Evolutionary conservation across 2,888 invertebrate genomes (phyloP), one percentile per base, ranked within the genome.

Genomic region (Tipula helvola): DNA sequence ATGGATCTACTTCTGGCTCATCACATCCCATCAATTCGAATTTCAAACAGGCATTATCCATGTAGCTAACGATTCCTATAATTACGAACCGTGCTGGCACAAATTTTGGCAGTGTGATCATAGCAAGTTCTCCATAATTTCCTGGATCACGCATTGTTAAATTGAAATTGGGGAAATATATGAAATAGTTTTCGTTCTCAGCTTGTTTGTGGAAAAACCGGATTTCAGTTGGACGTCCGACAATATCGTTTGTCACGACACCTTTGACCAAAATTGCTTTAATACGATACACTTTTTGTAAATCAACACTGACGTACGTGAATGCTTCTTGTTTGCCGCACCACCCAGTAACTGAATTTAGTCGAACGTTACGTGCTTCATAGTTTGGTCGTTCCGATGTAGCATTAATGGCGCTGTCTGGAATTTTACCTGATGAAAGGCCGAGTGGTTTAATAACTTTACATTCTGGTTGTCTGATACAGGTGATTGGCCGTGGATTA

Each of bases 1-100:
- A 91, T 3, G 97, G 96, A 89, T 97, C 96, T 39, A 93, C 92
- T 86, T 94, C 93, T 0, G 97, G 96, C 89, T 97, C 97, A 90
- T 98, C 97, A 90, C 98, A 99, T 47, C 98, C 98, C 96, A 98
- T 97, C 86, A 99, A 91, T 91, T 98, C 98, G 90, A 99, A 98
- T 90, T 98, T 98, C 89, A 99, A 93, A 90, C 98, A 99, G 86
- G 98, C 98, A 89, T 98, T 98, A 89, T 97, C 97, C 95, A 98
- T 97, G 90, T 98, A 98, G 90, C 98, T 98, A 0, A 98, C 97
- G 89, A 99, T 98, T 87, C 98, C 97, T 89, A 99, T 93, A 89
- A 98, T 97, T 8, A 98, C 97, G 90, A 97, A 98, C 90, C 98
- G 93, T 0, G 98, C 98, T 91, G 97, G 96, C 0, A 99, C 97